These are phyloP conservation scores for Adelognathus sp. DNA, from an alignment of 2,888 invertebrate species.

Conservation along the genomic window DNA sequence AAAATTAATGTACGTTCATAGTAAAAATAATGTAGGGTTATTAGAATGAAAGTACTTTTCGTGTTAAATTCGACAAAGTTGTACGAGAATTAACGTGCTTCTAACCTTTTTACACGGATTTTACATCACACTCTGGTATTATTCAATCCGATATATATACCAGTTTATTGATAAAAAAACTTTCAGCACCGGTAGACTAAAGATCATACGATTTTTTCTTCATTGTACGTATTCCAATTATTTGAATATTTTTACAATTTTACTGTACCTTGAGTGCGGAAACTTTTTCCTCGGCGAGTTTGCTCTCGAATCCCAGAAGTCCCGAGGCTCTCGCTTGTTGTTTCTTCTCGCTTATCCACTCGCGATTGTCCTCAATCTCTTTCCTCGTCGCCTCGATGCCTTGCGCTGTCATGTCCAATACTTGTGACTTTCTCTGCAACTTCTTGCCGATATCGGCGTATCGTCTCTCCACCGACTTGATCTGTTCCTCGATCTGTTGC, in stretches of 20 bases:
- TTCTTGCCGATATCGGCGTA: constrained; percentile 93
- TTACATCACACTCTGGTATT: too few species aligned
- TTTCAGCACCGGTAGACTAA: too few species aligned
- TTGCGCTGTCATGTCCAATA: constrained; percentile 91
- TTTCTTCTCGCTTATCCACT: constrained; percentile 91
- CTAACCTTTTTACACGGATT: too few species aligned
- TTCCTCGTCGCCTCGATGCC: constrained; percentile 91
- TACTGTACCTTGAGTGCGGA: constrained; percentile 85
- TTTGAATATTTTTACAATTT: background rate
- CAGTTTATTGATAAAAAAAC: too few species aligned
- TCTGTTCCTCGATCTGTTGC: constrained; percentile 94
- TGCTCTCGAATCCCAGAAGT: constrained; percentile 89
- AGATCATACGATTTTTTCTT: too few species aligned
- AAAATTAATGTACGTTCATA: too few species aligned
- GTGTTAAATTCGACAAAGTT: too few species aligned
- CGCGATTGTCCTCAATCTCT: constrained; percentile 90
- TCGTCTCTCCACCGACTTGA: constrained; percentile 92
- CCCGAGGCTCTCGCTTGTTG: constrained; percentile 86
- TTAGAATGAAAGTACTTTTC: too few species aligned
- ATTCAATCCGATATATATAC: too few species aligned
- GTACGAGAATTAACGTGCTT: too few species aligned
- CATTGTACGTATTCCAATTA: background rate
- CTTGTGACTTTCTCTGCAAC: constrained; percentile 91
- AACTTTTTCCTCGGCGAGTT: constrained; percentile 88
- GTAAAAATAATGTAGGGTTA: too few species aligned